Evolutionary conservation across 1,140 invertebrate species (phyloP).

Genomic region (Tetramorium simillimum): DNA sequence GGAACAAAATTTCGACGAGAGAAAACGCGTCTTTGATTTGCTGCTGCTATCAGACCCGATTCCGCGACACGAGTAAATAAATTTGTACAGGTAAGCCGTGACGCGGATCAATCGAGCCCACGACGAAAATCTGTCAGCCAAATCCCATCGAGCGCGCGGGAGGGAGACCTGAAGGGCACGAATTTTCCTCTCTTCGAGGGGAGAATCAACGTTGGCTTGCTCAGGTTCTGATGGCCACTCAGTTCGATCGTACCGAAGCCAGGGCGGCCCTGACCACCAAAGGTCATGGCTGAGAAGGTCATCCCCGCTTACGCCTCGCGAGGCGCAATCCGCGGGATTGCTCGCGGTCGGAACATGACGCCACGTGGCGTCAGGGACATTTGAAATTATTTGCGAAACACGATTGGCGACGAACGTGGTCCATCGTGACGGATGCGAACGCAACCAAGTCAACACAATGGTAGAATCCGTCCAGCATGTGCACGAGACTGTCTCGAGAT

Average conservation of each 20-base stretch:
- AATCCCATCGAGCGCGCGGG: neutral
- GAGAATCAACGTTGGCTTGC: no score
- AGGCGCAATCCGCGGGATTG: neutral
- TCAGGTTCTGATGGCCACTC: no score
- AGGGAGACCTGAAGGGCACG: neutral
- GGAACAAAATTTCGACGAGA: no score
- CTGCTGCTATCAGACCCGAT: no score
- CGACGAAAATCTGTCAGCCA: neutral
- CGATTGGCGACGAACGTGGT: neutral
- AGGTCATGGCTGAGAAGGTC: neutral
- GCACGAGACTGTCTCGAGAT: neutral
- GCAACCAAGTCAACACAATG: neutral
- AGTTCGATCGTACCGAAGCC: no score
- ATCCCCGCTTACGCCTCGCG: neutral
- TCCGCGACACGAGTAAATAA: no score
- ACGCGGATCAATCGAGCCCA: neutral
- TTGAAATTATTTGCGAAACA: neutral
- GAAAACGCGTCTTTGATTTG: accelerated
- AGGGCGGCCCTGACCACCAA: neutral
- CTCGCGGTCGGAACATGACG: neutral
- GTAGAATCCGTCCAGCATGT: neutral
- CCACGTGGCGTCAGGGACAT: neutral
- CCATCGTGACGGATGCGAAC: neutral
- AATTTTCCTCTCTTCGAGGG: no score
- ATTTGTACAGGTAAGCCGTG: neutral